Conservation (phyloP, 1,140 invertebrate species). For the Sinella curviseta region DNA sequence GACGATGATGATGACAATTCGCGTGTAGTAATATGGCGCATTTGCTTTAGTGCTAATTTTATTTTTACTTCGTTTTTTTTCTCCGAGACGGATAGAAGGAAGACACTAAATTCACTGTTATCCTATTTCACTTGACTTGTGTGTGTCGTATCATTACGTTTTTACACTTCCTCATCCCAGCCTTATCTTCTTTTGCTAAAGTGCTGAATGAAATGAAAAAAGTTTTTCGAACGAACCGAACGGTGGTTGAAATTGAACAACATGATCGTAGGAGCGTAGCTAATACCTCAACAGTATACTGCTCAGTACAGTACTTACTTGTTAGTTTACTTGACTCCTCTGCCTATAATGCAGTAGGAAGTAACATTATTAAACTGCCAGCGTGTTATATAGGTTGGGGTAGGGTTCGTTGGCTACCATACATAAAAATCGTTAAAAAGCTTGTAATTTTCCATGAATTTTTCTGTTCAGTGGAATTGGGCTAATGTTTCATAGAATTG, state of each 20-base stretch:
- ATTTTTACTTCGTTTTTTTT: neutral
- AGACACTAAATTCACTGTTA: neutral
- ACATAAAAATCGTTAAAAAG: neutral
- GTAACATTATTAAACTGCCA: neutral
- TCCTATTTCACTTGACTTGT: neutral
- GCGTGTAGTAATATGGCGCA: neutral
- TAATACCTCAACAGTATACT: no score
- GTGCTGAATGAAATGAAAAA: no score
- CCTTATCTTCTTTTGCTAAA: no score
- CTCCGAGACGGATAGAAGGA: neutral
- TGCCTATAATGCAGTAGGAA: neutral
- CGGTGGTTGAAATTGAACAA: no score
- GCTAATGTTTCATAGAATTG: neutral
- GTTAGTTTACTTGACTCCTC: neutral
- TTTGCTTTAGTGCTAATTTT: neutral
- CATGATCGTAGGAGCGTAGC: no score
- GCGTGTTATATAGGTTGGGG: neutral
- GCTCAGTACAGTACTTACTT: no score
- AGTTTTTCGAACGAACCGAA: no score
- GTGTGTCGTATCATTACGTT: neutral
- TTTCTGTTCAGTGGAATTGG: neutral
- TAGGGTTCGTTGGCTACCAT: neutral
- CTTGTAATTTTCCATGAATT: slow-evolving; percentile 21
- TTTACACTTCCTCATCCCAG: neutral
- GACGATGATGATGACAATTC: neutral